phyloP scores from a whole-genome alignment of 2,888 invertebrate species.

The Drosophila multiciliata region DNA sequence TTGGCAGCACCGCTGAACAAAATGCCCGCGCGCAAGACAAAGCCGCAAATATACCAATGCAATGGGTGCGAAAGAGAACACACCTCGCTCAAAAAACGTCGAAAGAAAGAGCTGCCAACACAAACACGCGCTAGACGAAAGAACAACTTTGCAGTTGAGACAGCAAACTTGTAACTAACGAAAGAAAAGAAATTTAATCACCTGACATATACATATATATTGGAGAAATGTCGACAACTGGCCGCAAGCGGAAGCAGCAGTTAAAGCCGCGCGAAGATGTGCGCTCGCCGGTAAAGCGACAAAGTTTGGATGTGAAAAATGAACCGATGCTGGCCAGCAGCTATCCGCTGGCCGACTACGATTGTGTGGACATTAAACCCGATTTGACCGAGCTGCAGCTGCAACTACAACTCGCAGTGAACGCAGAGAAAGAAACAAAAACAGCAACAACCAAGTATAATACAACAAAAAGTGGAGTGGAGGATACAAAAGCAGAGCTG shows the following conservation, averaged over 20 bases:
- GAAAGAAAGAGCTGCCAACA: slow-evolving; percentile 66
- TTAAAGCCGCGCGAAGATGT: slow-evolving; percentile 61
- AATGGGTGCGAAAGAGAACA: slow-evolving; percentile 64
- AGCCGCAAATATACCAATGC: slow-evolving; percentile 38
- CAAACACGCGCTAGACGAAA: slow-evolving; percentile 64
- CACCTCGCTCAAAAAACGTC: slow-evolving; percentile 34
- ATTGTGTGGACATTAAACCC: slow-evolving; percentile 62
- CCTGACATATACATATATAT: slow-evolving; percentile 4
- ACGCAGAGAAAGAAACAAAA: slow-evolving; percentile 13
- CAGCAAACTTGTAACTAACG: slow-evolving; percentile 25
- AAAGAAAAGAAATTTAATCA: slow-evolving; percentile 12
- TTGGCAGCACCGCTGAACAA: slow-evolving; percentile 48
- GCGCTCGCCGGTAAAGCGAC: slow-evolving; percentile 57
- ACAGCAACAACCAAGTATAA: background rate
- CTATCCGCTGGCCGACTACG: slow-evolving; percentile 65
- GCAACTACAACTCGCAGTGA: slow-evolving; percentile 49
- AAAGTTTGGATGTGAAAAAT: slow-evolving; percentile 51
- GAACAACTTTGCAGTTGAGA: slow-evolving; percentile 24
- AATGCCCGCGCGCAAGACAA: slow-evolving; percentile 55
- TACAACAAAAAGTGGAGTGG: background rate
- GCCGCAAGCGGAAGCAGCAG: slow-evolving; percentile 65
- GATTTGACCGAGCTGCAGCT: slow-evolving; percentile 64
- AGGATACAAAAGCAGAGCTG: slow-evolving; percentile 37
- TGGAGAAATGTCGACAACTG: slow-evolving; percentile 50
- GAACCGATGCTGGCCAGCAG: slow-evolving; percentile 42